Conservation (phyloP, 2,113 vertebrate species). For the Scomber colias region DNA sequence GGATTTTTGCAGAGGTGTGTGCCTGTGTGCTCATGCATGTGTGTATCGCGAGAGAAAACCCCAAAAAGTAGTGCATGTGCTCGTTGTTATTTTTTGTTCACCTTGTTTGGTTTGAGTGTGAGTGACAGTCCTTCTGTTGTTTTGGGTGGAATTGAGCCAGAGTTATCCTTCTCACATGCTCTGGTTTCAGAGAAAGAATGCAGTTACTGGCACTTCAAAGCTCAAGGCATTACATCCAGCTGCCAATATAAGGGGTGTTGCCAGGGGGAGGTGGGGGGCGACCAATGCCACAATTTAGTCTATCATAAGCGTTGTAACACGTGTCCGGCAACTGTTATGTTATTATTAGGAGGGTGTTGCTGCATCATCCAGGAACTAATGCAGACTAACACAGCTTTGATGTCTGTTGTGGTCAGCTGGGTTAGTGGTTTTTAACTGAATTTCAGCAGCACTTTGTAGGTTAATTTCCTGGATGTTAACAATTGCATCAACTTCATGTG, state of each 20-base stretch:
- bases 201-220: slow-evolving; percentile 24
- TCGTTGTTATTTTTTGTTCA: not conserved
- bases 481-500: not conserved
- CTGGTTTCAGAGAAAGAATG: slow-evolving; percentile 55
- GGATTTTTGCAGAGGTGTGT: slow-evolving; percentile 26
- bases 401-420: slow-evolving; percentile 3
- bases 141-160: slow-evolving; percentile 38
- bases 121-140: slow-evolving; percentile 38
- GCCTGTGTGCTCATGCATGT: not conserved
- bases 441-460: slow-evolving; percentile 15
- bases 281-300: slow-evolving; percentile 33
- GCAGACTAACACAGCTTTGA: slow-evolving; percentile 8
- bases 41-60: not conserved
- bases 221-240: not conserved
- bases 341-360: slow-evolving; percentile 64
- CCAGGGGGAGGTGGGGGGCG: not conserved
- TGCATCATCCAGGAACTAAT: slow-evolving; percentile 17
- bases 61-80: not conserved
- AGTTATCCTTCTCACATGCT: slow-evolving; percentile 31
- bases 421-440: not conserved
- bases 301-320: slow-evolving; percentile 37
- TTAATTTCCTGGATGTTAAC: not conserved
- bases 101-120: not conserved
- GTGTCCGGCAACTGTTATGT: slow-evolving; percentile 56
- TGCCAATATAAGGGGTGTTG: slow-evolving; percentile 10